A percentile compares a stretch with the other conserved stretches of the same genome.
Conservation (phyloP, 2,888 invertebrate genomes). For the Acholoe squamosa region DNA sequence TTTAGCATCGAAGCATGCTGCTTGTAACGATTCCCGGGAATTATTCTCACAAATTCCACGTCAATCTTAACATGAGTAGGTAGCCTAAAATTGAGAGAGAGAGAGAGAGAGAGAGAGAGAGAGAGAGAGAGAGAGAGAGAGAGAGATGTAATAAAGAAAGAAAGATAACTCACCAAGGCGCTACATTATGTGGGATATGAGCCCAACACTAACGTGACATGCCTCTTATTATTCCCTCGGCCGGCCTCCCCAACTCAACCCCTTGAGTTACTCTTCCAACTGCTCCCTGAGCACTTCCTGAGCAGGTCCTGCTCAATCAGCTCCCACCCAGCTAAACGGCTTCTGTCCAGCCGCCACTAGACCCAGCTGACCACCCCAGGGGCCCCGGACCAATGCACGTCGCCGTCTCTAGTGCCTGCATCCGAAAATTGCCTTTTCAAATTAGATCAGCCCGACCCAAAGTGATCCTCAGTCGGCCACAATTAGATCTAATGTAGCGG, state of each 20-base stretch:
- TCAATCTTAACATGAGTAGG: too few relatives aligned
- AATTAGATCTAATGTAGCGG: slow-evolving; percentile 58
- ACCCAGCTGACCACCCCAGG: not conserved
- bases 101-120: too few relatives aligned
- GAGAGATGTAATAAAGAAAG: too few relatives aligned
- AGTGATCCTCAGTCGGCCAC: slow-evolving; percentile 48
- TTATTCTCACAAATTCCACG: too few relatives aligned
- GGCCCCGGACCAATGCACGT: not conserved
- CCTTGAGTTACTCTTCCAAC: not conserved
- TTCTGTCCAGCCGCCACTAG: not conserved
- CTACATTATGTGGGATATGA: too few relatives aligned
- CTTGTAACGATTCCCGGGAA: too few relatives aligned
- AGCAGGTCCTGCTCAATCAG: slow-evolving; percentile 37
- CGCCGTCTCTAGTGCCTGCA: slow-evolving; percentile 30
- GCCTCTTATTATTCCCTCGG: not conserved
- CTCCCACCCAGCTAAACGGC: slow-evolving; percentile 13
- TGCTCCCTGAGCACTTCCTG: not conserved
- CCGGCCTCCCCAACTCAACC: not conserved
- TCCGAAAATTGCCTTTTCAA: slow-evolving; percentile 60
- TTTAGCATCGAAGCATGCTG: too few relatives aligned
- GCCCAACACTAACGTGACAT: not conserved
- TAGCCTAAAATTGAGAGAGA: too few relatives aligned
- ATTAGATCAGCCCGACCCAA: slow-evolving; percentile 46
- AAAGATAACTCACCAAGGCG: too few relatives aligned
- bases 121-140: too few relatives aligned